Base-by-base conservation (phyloP, 2,888 invertebrate genomes). In the Drosophila seclusa region DNA sequence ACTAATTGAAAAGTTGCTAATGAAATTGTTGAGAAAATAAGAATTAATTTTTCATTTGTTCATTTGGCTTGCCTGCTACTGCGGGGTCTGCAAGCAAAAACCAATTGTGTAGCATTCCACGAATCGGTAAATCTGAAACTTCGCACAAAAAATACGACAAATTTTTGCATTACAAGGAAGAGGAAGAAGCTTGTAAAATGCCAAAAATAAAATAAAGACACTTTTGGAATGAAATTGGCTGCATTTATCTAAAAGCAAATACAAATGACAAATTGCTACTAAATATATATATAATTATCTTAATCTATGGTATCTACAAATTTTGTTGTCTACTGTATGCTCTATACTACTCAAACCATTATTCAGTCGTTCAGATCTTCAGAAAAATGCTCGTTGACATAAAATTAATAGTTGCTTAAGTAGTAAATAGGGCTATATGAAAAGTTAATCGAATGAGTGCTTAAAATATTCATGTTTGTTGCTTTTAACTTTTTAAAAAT, bases 1-100 rank as follows among this genome's bases (percentile, higher is more conserved):
- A 77, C 82, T 90, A 86, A 86, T 86, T 90, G 87, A 87, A 85
- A 90, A 79, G 88, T 82, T 70, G 73, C 66, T 89, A 89, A 90
- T 88, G 84, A 88, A 81, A 86, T 86, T 90, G 89, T 63, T 70
- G 62, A 55, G 72, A 69, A 76, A 89, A 87, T 78, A 63, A 32
- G 36, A 68, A 78, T 69, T 75, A 64, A 73, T 75, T 74, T 54
- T 71, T 31, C 48, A 59, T 58, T 63, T 73, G 34, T 63, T 65
- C 58, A 53, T 45, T 55, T 73, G 13, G 36, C 27, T 38, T 42
- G 29, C 21, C 16, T 7, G 8, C 21, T 18, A 21, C 24, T 21
- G 6, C 8, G 49, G 8, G 21, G 57, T n/a, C 0, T 4, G 21
- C 10, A 0, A 32, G 3, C 18, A 31, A 32, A 58, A 55, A 50